phyloP scores from a whole-genome alignment of 2,888 invertebrate genomes.

The Plusia festucae region DNA sequence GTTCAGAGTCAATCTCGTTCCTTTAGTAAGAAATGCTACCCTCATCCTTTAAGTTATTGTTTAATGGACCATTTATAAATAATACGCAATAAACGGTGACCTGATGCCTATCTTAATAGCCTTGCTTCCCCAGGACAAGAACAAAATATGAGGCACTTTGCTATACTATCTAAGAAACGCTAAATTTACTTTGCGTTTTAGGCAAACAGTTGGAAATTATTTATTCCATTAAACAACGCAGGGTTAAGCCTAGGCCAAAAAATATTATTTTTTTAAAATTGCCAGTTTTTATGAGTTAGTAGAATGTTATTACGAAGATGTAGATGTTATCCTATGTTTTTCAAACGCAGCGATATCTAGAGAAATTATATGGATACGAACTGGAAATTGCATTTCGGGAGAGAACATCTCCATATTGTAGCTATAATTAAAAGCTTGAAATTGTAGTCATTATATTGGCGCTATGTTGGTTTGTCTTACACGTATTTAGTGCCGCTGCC shows the following conservation, averaged over 20 bases:
- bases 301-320: too few species aligned
- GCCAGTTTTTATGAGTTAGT: too few species aligned
- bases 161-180: neutral
- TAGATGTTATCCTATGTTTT: slow-evolving; percentile 47
- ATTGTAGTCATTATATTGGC: too few species aligned
- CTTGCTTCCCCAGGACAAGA: neutral
- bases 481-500: too few species aligned
- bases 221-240: neutral
- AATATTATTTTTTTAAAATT: slow-evolving; percentile 34
- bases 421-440: too few species aligned
- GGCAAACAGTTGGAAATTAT: neutral
- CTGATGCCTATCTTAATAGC: slow-evolving; percentile 3
- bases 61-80: slow-evolving; percentile 1
- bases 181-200: slow-evolving; percentile 14
- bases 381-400: neutral
- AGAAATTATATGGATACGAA: neutral
- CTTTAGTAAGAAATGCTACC: neutral
- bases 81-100: neutral
- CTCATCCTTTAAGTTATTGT: neutral
- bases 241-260: slow-evolving; percentile 3
- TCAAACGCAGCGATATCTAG: slow-evolving; percentile 17
- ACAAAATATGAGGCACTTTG: neutral
- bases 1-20: neutral
- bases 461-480: too few species aligned
- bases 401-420: neutral